Conservation (phyloP, 2,113 vertebrate species). For the Trematocara macrostoma region DNA sequence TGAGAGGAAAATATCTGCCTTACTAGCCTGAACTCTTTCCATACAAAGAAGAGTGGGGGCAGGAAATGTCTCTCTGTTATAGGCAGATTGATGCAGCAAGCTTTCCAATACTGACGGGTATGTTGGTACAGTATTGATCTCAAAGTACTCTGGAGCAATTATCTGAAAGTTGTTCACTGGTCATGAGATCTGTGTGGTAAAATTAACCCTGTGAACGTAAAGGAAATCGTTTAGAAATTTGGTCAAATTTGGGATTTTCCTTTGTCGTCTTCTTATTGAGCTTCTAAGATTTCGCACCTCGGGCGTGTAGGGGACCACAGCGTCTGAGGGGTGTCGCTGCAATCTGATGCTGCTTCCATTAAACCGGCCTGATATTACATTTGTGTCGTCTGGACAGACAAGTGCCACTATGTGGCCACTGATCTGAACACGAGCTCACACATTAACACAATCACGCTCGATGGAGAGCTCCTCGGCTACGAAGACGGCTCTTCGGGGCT, state of each 20-base stretch:
- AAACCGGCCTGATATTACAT: background rate
- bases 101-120: slow-evolving; percentile 44
- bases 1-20: background rate
- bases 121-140: slow-evolving; percentile 46
- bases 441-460: background rate
- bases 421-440: slow-evolving; percentile 31
- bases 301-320: background rate
- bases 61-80: slow-evolving; percentile 33
- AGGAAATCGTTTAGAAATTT: background rate
- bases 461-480: background rate
- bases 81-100: slow-evolving; percentile 23
- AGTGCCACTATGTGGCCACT: background rate
- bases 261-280: background rate
- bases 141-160: slow-evolving; percentile 40
- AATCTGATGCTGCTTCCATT: slow-evolving; percentile 16
- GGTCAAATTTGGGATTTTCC: background rate
- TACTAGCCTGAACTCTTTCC: background rate
- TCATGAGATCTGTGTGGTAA: slow-evolving; percentile 18
- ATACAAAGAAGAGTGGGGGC: slow-evolving; percentile 26
- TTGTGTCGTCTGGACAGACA: background rate
- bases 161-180: slow-evolving; percentile 25
- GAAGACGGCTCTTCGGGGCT: background rate
- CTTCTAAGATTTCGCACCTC: background rate
- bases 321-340: background rate
- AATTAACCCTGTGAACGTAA: background rate